phyloP scores from a whole-genome alignment of 1,140 invertebrate genomes.

The Bombus waltoni region DNA sequence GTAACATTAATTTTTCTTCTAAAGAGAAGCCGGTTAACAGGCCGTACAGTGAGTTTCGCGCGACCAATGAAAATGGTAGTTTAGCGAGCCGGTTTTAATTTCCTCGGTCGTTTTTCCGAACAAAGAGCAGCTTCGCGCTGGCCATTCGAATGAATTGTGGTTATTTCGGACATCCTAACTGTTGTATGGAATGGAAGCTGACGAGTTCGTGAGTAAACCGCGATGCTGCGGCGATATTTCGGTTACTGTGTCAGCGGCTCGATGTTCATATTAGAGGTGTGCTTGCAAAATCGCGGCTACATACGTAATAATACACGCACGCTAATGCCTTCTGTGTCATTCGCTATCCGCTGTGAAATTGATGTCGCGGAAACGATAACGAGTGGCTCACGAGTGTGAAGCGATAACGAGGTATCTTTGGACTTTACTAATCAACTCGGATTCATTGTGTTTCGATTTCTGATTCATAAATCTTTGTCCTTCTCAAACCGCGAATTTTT shows the following conservation, averaged over 20 bases:
- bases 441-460: neutral
- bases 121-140: neutral
- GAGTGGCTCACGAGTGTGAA: neutral
- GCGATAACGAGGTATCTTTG: neutral
- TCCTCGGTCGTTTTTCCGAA: neutral
- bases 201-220: conserved; percentile 46
- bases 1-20: no score
- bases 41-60: neutral
- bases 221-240: conserved; percentile 46
- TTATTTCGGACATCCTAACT: conserved; percentile 30
- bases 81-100: neutral
- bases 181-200: neutral
- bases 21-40: neutral
- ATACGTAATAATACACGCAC: conserved; percentile 23
- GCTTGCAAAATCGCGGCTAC: conserved; percentile 8
- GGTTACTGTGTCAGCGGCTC: conserved; percentile 35
- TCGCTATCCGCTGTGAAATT: neutral
- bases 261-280: conserved; percentile 43
- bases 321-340: neutral
- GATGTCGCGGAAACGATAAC: neutral
- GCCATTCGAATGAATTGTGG: conserved; percentile 26
- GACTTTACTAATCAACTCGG: neutral
- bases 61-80: neutral
- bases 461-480: neutral
- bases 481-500: neutral